These are phyloP conservation scores for Heliconius ismenius DNA, from an alignment of 2,888 invertebrate species.

Conservation along the genomic window DNA sequence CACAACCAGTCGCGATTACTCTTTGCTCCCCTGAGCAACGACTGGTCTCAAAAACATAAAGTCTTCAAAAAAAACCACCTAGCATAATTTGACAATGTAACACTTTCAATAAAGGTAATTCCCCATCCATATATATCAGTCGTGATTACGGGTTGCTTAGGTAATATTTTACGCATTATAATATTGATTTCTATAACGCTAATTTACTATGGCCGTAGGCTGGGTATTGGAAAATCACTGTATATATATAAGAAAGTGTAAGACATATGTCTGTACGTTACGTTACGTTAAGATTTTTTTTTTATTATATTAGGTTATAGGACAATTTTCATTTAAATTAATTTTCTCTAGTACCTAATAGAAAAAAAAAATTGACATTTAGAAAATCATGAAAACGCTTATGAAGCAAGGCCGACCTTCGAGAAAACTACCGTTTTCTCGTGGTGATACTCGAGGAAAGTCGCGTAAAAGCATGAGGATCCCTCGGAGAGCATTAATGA, in stretches of 20 bases:
- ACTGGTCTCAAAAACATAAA: no score
- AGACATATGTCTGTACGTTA: neutral
- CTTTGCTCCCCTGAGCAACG: no score
- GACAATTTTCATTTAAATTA: no score
- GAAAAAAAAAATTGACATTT: neutral
- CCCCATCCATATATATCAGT: slow-evolving; percentile 12
- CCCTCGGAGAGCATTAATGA: no score
- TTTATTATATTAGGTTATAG: no score
- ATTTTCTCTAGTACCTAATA: neutral
- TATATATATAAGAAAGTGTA: neutral
- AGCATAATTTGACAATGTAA: slow-evolving; percentile 8
- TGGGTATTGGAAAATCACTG: slow-evolving; percentile 55
- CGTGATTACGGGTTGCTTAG: slow-evolving; percentile 53
- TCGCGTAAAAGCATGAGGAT: no score
- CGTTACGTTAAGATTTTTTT: neutral
- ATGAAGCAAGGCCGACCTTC: neutral
- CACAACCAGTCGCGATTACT: no score
- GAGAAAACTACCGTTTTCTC: no score
- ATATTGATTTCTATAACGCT: slow-evolving; percentile 68
- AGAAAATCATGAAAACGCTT: neutral
- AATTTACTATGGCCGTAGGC: slow-evolving; percentile 58
- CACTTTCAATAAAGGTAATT: slow-evolving; percentile 24
- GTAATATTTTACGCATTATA: slow-evolving; percentile 63
- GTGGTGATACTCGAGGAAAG: no score
- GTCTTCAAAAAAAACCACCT: neutral